phyloP scores from a whole-genome alignment of 2,888 invertebrate species.

The Ecdyonurus torrentis region DNA sequence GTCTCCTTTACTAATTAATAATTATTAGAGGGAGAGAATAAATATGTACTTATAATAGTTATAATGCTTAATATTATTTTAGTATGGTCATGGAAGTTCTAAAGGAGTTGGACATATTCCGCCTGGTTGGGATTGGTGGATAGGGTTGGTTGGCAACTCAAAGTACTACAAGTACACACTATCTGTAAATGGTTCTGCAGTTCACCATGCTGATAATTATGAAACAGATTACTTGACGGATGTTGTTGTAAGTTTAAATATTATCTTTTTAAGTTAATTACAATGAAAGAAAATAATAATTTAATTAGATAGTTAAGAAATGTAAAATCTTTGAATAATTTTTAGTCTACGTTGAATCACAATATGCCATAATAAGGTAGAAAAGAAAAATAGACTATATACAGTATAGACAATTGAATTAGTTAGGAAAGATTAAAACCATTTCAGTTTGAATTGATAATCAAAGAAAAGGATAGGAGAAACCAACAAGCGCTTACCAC shows the following conservation, averaged over 20 bases:
- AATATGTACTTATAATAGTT: too few relatives aligned
- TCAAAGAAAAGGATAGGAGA: too few relatives aligned
- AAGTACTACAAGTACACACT: conserved; percentile 81
- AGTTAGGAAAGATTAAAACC: too few relatives aligned
- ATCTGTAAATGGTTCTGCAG: conserved; percentile 59
- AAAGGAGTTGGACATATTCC: conserved; percentile 56
- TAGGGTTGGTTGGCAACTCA: conserved; percentile 78
- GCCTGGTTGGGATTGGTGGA: conserved; percentile 74
- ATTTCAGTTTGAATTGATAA: too few relatives aligned
- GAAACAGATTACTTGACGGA: conserved; percentile 60
- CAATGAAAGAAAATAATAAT: background rate
- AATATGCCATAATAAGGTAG: too few relatives aligned
- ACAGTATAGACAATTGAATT: too few relatives aligned
- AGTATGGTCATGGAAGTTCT: conserved; percentile 41
- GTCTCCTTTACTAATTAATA: conserved; percentile 12
- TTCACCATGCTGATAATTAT: conserved; percentile 35
- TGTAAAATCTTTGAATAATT: too few relatives aligned
- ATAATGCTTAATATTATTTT: conserved; percentile 19
- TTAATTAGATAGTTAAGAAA: background rate
- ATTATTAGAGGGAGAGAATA: background rate
- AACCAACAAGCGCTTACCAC: too few relatives aligned
- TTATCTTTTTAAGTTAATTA: too few relatives aligned
- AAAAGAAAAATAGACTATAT: too few relatives aligned
- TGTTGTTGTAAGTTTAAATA: conserved; percentile 54
- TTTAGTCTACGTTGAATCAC: too few relatives aligned